Base-by-base conservation (phyloP, 2,113 vertebrate genomes). In the Myrmecophaga tridactyla region DNA sequence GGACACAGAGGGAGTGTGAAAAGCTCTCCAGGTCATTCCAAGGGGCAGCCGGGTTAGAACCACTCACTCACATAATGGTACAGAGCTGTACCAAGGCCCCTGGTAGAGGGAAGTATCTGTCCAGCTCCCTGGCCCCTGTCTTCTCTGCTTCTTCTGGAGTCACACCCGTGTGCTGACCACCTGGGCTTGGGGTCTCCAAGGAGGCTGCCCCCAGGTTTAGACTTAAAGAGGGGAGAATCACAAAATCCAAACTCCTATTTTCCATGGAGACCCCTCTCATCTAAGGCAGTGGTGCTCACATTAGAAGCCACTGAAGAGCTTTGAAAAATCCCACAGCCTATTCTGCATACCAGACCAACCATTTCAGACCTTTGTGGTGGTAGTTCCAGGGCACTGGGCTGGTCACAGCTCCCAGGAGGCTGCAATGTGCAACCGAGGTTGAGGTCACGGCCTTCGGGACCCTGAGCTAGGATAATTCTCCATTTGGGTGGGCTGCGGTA, bases 321-420 rank as follows among this genome's bases (percentile, higher is more conserved):
- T 39, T 48, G 43, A 31, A 48, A 48, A 31, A 29, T 31, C 23
- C 23, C 7, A 17, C 27, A 18, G 46, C 29, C 73, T 29, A 18
- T 14, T 9, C 12, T 23, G 25, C 7, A 23, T 46, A 31, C 75
- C 7, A 1, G 70, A n/a, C 15, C 11, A 8, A 8, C 27, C 7
- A 2, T 60, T 0, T 9, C 27, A 39, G 62, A 5, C 31, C 21
- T 18, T 21, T 1, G 0, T n/a, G 56, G 70, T 51, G 14, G 34
- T 1, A 4, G 70, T 53, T 7, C 43, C 9, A 0, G 2, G 21
- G 31, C 27, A 7, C 0, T 0, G 0, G 17, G n/a, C 48, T 9
- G 21, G 3, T 6, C 1, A 31, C 0, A 2, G 41, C 15, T 9
- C 9, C 62, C 18, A 12, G 27, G 87, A 53, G 46, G 6, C 29